Evolutionary conservation across 2,113 vertebrate species (phyloP), one percentile per base, ranked within the genome.

Genomic region (Orthonyx spaldingii): DNA sequence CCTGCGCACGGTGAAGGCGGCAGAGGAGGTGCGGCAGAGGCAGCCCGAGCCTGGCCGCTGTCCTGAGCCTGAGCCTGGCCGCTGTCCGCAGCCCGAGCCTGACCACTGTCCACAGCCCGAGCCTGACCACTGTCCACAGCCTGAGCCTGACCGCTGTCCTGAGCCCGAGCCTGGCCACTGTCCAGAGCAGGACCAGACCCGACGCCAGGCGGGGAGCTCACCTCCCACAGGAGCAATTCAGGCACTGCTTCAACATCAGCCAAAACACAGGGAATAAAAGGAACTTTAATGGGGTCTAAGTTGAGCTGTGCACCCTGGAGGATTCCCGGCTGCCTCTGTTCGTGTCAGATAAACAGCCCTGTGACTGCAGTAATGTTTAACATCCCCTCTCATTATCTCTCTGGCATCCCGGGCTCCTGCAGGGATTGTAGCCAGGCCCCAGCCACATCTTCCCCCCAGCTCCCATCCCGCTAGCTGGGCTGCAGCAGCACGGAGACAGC

Each of bases 301-400:
- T n/a, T 82, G 94, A 95, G 83, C 75, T 72, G 86, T 84, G 75
- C 75, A 89, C 84, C 86, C 93, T 85, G 82, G 92, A 90, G 94
- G 84, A 88, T 92, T 96, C 88, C 87, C n/a, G 95, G 88, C 96
- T 78, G 95, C 96, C 94, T 95, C 83, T 97, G 86, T 50, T 93
- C 39, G 2, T 63, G 91, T 92, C 91, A 94, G 91, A 96, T 97
- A 97, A 97, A 96, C 16, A 91, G 69, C 91, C 63, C 92, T 89
- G 93, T 81, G 94, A 77, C 96, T 90, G 93, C 93, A 90, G 77
- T 72, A 92, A 91, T 89, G 93, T 95, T 97, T 95, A 96, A 95
- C 95, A 96, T 97, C 94, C 80, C 93, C 83, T 93, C 87, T 95
- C 92, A 92, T 97, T 97, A 97, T 96, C 97, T 97, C n/a, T 13